A percentile compares a stretch with the other conserved stretches of the same genome.
Evolutionary conservation across 2,113 vertebrate species (phyloP).

Genomic region (Heterocephalus glaber): DNA sequence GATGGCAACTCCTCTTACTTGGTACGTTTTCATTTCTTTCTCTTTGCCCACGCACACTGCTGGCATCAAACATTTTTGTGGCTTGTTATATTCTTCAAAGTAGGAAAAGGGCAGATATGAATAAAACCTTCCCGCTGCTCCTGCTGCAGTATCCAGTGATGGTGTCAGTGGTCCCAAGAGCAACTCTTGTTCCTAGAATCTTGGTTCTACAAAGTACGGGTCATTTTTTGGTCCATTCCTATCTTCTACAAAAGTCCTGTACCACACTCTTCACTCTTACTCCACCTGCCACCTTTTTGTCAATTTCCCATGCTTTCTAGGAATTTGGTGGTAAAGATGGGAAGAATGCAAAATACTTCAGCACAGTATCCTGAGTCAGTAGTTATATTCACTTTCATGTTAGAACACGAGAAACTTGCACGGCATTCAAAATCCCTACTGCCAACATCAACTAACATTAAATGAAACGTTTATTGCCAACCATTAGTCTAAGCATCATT

Average conservation of each 20-base stretch:
- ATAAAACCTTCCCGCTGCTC: background rate
- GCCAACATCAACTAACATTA: background rate
- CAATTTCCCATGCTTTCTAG: background rate
- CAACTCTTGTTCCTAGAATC: background rate
- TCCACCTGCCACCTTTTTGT: background rate
- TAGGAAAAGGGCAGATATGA: background rate
- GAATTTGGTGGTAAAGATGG: background rate
- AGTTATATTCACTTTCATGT: background rate
- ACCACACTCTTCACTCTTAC: background rate
- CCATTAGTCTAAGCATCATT: background rate
- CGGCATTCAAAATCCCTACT: background rate
- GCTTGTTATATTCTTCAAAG: background rate
- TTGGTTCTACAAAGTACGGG: background rate
- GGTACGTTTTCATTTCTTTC: background rate
- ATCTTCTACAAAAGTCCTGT: background rate
- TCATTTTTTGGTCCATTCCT: background rate
- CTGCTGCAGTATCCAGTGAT: background rate
- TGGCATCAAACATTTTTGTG: background rate
- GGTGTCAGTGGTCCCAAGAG: background rate
- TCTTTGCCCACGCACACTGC: background rate
- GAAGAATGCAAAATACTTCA: background rate
- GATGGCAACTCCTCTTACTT: background rate
- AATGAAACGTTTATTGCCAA: background rate
- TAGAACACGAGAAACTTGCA: background rate
- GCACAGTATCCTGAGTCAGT: background rate